Base-by-base conservation (phyloP, 2,797 vertebrate species). In the Podargus strigoides region DNA sequence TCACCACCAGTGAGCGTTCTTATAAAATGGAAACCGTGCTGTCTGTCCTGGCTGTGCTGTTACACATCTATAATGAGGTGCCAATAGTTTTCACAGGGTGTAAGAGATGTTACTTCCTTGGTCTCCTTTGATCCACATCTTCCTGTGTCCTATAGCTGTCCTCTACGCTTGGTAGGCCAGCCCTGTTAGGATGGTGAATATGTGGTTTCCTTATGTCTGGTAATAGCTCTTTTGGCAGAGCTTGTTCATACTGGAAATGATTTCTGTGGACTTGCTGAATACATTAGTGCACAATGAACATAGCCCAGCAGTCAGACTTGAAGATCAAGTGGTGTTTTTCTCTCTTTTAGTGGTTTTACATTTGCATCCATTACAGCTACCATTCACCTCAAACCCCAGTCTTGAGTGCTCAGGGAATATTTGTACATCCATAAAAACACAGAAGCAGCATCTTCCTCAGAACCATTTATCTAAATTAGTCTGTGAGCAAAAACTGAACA, bases 161-260 rank as follows among this genome's bases (percentile, higher is more conserved):
- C 95, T 91, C 60, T 87, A 41, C 44, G 4, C 78, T 81, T 92
- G 78, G 76, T 58, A 76, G 58, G 52, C 80, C 39, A 44, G 67
- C 67, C 85, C 44, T n/a, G 30, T 62, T 74, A 27, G 6, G 77
- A 79, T 13, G 32, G 66, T 72, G 59, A 62, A 53, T 67, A 28
- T 90, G 39, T 87, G 95, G 90, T 96, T 97, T 96, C 96, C 92
- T 49, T 44, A 22, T 42, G 93, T 91, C 96, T 96, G 93, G 72
- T 95, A 91, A 95, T 95, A 94, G 81, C 85, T 89, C 26, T 95
- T 83, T 64, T 95, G 96, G 94, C 77, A 93, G 67, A 89, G 85
- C 64, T 55, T 78, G 60, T 76, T 88, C 7, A 82, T 85, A 32
- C 91, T 97, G 94, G 79, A 91, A 81, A n/a, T 91, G 19, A 2